phyloP scores from a whole-genome alignment of 2,888 invertebrate species.

The Alviniconcha strummeri region DNA sequence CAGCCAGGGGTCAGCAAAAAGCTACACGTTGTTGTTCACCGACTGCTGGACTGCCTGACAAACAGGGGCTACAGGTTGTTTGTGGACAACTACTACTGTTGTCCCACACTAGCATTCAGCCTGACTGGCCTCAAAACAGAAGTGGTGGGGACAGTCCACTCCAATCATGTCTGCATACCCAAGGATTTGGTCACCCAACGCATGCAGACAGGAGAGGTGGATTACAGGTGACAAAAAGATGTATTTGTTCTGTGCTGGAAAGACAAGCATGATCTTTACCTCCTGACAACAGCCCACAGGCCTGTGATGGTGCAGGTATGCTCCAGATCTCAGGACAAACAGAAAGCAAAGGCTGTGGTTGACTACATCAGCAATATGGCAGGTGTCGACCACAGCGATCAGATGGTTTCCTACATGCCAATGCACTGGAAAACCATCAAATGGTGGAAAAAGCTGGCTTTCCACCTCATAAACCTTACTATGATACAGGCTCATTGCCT shows the following conservation, averaged over 20 bases:
- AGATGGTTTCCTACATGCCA: constrained; percentile 27
- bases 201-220: neutral
- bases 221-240: neutral
- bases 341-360: constrained; percentile 19
- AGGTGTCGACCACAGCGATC: constrained; percentile 30
- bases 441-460: constrained; percentile 36
- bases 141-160: constrained; percentile 27
- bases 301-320: neutral
- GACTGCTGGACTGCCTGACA: neutral
- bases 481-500: constrained; percentile 9
- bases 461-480: constrained; percentile 26
- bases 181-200: constrained; percentile 3
- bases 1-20: neutral
- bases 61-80: neutral
- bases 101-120: constrained; percentile 12
- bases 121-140: constrained; percentile 19
- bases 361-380: constrained; percentile 32
- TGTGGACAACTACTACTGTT: constrained; percentile 37
- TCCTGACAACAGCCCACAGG: neutral
- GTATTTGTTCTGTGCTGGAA: constrained; percentile 17
- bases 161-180: constrained; percentile 28
- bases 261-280: constrained; percentile 32
- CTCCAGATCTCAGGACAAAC: constrained; percentile 19
- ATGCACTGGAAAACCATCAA: constrained; percentile 33
- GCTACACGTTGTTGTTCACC: neutral